Base-by-base conservation (phyloP, 2,888 invertebrate genomes). In the Chelonus formosanus region DNA sequence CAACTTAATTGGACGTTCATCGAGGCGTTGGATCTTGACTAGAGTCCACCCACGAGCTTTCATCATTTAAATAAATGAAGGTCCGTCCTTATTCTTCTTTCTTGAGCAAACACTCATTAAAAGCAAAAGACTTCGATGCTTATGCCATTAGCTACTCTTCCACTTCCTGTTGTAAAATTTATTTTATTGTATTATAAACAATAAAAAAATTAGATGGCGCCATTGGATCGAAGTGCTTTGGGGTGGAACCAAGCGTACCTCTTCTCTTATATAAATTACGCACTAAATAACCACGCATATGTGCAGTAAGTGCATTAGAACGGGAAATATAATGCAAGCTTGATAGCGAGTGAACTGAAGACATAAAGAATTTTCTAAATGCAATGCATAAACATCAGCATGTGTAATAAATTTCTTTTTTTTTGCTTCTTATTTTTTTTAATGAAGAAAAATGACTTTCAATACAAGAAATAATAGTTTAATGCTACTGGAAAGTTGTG, bases 221-320 rank as follows among this genome's bases (percentile, higher is more conserved):
- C 80, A 77, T 77, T 80, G 81, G 69, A 80, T 80, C 78, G 80
- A 80, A 78, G 77, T 74, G 81, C 84, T 82, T 82, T 80, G 78
- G 80, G 81, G 79, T 84, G 84, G 82, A 84, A 82, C 84, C 79
- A 81, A 84, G 80, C 83, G 83, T 84, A 79, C 76, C 74, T 75
- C 74, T 75, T 75, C 73, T 71, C 77, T 82, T 82, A 83, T 82
- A 83, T 82, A 82, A 83, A 83, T 82, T 80, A 76, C 78, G 79
- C 79, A 79, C 78, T 81, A 82, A 81, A 82, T 80, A 80, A 76
- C 74, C 73, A 74, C 74, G 73, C 74, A 70, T 59, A 59, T 63
- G 31, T 47, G 65, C 36, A 52, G 36, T 34, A 56, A 63, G 47
- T 66, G 68, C 68, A 67, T 72, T 68, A 64, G 63, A 70, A 71